phyloP scores from a whole-genome alignment of 2,113 vertebrate genomes.

The Falcunculus frontatus region DNA sequence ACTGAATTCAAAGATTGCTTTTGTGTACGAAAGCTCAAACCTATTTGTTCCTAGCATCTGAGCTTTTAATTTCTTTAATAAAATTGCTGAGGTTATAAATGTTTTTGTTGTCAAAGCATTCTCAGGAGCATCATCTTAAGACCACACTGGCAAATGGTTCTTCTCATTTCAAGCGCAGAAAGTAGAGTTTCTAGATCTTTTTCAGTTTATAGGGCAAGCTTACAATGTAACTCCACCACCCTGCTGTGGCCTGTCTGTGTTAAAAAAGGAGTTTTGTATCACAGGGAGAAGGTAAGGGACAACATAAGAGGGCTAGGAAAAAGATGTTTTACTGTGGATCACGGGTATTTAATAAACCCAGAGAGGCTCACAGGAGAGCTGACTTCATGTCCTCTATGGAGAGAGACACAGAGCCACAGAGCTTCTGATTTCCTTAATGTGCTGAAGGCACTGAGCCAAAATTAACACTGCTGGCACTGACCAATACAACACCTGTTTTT shows the following conservation, averaged over 20 bases:
- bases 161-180: not conserved
- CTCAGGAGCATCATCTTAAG: not conserved
- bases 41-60: not conserved
- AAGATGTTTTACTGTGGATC: not conserved
- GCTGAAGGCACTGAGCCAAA: not conserved
- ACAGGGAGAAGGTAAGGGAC: not conserved
- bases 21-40: not conserved
- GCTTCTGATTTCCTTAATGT: not conserved
- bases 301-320: not conserved
- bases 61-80: not conserved
- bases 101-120: not conserved
- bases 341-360: not conserved
- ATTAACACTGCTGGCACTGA: not conserved
- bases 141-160: not conserved
- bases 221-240: not conserved
- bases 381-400: not conserved
- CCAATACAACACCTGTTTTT: not conserved
- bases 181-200: not conserved
- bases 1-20: not conserved
- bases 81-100: not conserved
- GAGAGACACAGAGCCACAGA: not conserved
- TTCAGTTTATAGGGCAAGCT: not conserved
- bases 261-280: not conserved
- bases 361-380: not conserved
- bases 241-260: not conserved